A percentile compares a stretch with the other conserved stretches of the same genome.
phyloP scores from a whole-genome alignment of 2,888 invertebrate species.

The Sturmia bella region DNA sequence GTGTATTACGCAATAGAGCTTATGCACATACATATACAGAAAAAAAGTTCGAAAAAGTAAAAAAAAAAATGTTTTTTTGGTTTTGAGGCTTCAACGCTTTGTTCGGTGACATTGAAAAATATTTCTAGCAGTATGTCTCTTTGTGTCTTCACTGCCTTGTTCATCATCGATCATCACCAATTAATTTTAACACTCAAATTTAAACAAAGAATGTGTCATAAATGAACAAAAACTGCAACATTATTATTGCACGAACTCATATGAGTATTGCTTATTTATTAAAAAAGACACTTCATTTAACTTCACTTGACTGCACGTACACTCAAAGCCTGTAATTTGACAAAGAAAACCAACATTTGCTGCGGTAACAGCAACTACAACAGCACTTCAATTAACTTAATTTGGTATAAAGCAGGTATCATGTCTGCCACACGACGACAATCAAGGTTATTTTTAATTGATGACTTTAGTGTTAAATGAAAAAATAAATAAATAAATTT shows the following conservation, averaged over 20 bases:
- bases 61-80: too few species aligned
- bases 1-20: too few species aligned
- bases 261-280: constrained; percentile 3
- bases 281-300: constrained; percentile 55
- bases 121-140: background rate
- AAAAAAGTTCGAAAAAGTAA: too few species aligned
- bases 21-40: too few species aligned
- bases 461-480: constrained; percentile 64
- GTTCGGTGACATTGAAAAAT: too few species aligned
- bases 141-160: background rate
- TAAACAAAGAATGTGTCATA: constrained; percentile 42
- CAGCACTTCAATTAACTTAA: constrained; percentile 61
- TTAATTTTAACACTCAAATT: constrained; percentile 18
- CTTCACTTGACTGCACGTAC: constrained; percentile 60
- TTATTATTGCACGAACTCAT: constrained; percentile 24
- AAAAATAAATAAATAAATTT: constrained; percentile 23
- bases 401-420: constrained; percentile 65
- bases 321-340: constrained; percentile 46
- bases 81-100: too few species aligned
- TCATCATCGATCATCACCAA: constrained; percentile 17
- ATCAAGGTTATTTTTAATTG: constrained; percentile 66
- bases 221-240: constrained; percentile 27
- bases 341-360: constrained; percentile 29
- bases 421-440: constrained; percentile 70
- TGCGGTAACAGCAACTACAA: constrained; percentile 43